Evolutionary conservation across 2,113 vertebrate species (phyloP).

Genomic region (Pitta sordida): DNA sequence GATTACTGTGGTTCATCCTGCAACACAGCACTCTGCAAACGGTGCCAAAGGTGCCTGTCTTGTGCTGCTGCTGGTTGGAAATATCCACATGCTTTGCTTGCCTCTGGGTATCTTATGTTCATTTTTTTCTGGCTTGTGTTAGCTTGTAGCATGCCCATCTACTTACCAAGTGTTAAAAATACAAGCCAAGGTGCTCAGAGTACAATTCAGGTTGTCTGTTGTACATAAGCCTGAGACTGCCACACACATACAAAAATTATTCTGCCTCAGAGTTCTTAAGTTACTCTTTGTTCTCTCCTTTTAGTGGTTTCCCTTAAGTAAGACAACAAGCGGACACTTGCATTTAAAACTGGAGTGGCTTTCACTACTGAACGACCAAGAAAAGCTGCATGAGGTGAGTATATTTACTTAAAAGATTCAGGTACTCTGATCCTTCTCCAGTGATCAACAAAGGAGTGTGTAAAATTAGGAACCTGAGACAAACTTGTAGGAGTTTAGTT

Average conservation of each 20-base stretch:
- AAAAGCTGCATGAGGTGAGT: slow-evolving; percentile 70
- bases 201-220: not conserved
- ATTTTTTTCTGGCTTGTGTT: not conserved
- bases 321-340: slow-evolving; percentile 75
- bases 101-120: not conserved
- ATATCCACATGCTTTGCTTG: not conserved
- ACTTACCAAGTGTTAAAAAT: not conserved
- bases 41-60: not conserved
- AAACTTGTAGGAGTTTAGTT: not conserved
- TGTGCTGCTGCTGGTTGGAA: not conserved
- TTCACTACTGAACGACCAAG: slow-evolving; percentile 76
- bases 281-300: not conserved
- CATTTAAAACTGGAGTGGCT: slow-evolving; percentile 91
- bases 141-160: not conserved
- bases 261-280: not conserved
- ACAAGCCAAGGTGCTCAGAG: not conserved
- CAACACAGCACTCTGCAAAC: not conserved
- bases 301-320: slow-evolving; percentile 89
- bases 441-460: not conserved
- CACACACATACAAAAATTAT: not conserved
- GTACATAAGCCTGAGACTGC: not conserved
- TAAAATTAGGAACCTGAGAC: not conserved
- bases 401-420: not conserved
- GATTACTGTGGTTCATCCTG: not conserved
- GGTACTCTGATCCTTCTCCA: not conserved